Conservation (phyloP, 2,113 vertebrate species). For the Hippoglossus stenolepis region DNA sequence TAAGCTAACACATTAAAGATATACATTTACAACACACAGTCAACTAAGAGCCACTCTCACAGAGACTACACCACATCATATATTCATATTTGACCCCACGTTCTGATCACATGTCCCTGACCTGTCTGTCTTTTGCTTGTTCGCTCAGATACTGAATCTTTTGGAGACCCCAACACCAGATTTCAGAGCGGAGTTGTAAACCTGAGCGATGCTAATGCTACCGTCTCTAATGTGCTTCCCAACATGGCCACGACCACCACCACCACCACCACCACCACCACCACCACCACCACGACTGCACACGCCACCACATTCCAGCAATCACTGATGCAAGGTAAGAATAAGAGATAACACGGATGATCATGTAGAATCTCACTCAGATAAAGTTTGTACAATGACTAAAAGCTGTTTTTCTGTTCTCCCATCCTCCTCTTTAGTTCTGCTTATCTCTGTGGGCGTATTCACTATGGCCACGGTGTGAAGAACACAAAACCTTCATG, state of each 20-base stretch:
- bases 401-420: not conserved
- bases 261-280: not conserved
- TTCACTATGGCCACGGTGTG: slow-evolving; percentile 41
- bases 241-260: not conserved
- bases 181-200: fast-evolving
- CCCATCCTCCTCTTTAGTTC: slow-evolving; percentile 22
- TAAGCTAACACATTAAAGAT: slow-evolving; percentile 25
- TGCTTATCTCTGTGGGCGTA: slow-evolving; percentile 42
- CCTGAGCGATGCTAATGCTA: slow-evolving; percentile 23
- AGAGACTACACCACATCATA: not conserved
- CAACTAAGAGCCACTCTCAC: not conserved
- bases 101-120: not conserved
- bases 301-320: slow-evolving; percentile 32
- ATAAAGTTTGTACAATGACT: not conserved
- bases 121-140: not conserved
- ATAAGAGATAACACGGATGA: fast-evolving
- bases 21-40: not conserved
- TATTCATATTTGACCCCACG: not conserved
- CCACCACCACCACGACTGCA: not conserved
- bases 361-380: not conserved
- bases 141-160: not conserved
- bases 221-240: not conserved
- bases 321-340: slow-evolving; percentile 54
- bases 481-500: slow-evolving; percentile 8
- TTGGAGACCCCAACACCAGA: fast-evolving